Base-by-base conservation (phyloP, 2,113 vertebrate genomes). In the Poicephalus meyeri region DNA sequence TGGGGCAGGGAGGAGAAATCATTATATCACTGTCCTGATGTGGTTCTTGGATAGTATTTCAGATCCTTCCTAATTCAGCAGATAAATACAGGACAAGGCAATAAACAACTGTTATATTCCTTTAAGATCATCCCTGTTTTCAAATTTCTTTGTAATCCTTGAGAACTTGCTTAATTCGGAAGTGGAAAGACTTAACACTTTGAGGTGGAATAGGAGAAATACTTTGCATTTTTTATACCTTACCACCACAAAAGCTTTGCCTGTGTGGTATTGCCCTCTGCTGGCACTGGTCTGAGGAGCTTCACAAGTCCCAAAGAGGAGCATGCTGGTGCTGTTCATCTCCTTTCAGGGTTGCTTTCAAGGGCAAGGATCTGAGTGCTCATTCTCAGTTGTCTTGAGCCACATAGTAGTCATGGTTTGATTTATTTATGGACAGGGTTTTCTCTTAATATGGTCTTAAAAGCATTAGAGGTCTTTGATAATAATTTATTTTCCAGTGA, bases 251-350 rank as follows among this genome's bases (percentile, higher is more conserved):
- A 16, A 74, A 23, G 3, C 29, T 81, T 74, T 1, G 16, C 19
- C 83, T 90, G 76, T 86, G 61, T 41, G 41, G 72, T 71, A 74
- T 78, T 92, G 96, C 95, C 93, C 92, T 96, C 93, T 96, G 66
- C 35, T 88, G 92, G 92, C 49, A 60, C 21, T 0, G 2, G 1
- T 68, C 21, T 80, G 80, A 78, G 47, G 39, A 86, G 76, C 61
- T 56, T 58, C 35, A 0, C 5, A 7, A 13, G 60, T 74, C 60
- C 68, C 65, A 12, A 13, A 17, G 14, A 37, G 37, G 88, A 63
- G 23, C 7, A 1, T 3, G 24, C 39, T 70, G 77, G 39, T 74
- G 64, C n/a, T 9, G 24, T 39, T 84, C 17, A 0, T 66, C 80
- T 84, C 60, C 37, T 88, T 92, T 65, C 2, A 5, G 77, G 41